Base-by-base conservation (phyloP, 2,888 invertebrate species). In the Achlya flavicornis region DNA sequence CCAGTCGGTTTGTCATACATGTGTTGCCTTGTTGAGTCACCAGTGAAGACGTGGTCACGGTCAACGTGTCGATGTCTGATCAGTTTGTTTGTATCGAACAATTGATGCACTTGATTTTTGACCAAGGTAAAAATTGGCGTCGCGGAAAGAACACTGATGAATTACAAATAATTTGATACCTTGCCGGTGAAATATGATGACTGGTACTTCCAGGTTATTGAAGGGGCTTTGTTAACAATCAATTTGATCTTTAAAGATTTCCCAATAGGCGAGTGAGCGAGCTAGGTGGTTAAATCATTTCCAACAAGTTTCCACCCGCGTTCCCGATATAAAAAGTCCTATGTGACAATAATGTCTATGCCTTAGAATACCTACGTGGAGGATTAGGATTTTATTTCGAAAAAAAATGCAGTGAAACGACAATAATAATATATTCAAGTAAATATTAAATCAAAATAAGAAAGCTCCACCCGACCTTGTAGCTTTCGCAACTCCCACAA, bases 401-500 rank as follows among this genome's bases (percentile, higher is more conserved):
- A 26, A 26, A 26, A 26, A 3, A 11, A 8, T 38, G 7, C 3
- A 10, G 10, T 10, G 0, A 38, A 48, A 14, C 5, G 5, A 19
- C 19, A 53, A 53, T 53, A 19, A 19, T 48, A 19, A 53, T 53
- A 53, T 53, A 53, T 53, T 53, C 53, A 10, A 16, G 53, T 19
- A 19, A 3, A 53, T 53, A 19, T 53, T 19, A 53, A 53, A 19
- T 53, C 19, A 71, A 71, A 63, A 69, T 69, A 76, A 77, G 78
- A 77, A 76, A 78, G 78, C 68, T 71, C 46, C 63, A 67, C 19
- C 61, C 67, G 74, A 75, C 76, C 78, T 78, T 77, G 57, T 66
- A 65, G 67, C 78, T 78, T 79, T 78, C 79, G 76, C 73, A 72
- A 73, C 70, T 69, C 68, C 73, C 63, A 76, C 71, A 61, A 70